Percentiles rank a stretch among this genome's conserved stretches.
Evolutionary conservation across 2,113 vertebrate genomes (phyloP).

Genomic region (Chaetodon trifascialis): DNA sequence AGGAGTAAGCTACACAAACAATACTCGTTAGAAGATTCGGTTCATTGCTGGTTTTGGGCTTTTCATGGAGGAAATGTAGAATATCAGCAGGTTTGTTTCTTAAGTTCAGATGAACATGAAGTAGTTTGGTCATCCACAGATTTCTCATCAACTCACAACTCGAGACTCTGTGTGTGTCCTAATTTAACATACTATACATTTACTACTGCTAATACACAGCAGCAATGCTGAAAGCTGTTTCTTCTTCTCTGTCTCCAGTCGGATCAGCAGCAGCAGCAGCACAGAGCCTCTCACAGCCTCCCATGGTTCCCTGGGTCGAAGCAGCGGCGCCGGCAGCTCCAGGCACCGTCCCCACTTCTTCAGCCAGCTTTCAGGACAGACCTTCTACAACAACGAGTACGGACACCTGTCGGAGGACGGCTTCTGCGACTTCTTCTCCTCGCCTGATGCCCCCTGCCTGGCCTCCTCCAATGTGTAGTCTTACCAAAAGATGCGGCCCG

Average conservation of each 20-base stretch:
- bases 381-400: constrained; percentile 97
- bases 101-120: no score
- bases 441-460: constrained; percentile 60
- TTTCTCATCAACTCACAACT: no score
- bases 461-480: constrained; percentile 81
- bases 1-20: not conserved
- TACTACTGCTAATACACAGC: not conserved
- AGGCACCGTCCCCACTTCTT: constrained; percentile 79
- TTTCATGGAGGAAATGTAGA: no score
- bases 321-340: constrained; percentile 50
- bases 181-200: no score
- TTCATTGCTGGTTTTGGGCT: not conserved
- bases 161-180: not conserved
- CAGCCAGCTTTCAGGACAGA: constrained; percentile 89
- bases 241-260: constrained; percentile 64
- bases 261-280: constrained; percentile 80
- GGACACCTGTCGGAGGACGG: constrained; percentile 90
- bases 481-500: constrained; percentile 12
- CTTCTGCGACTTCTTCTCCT: constrained; percentile 84
- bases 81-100: no score
- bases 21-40: not conserved
- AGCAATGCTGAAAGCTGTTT: not conserved
- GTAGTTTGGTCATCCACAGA: no score
- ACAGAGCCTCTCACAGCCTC: constrained; percentile 79
- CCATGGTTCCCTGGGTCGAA: constrained; percentile 74